These are phyloP conservation scores for Thereva unica DNA, from an alignment of 2,888 invertebrate species.

Conservation along the genomic window DNA sequence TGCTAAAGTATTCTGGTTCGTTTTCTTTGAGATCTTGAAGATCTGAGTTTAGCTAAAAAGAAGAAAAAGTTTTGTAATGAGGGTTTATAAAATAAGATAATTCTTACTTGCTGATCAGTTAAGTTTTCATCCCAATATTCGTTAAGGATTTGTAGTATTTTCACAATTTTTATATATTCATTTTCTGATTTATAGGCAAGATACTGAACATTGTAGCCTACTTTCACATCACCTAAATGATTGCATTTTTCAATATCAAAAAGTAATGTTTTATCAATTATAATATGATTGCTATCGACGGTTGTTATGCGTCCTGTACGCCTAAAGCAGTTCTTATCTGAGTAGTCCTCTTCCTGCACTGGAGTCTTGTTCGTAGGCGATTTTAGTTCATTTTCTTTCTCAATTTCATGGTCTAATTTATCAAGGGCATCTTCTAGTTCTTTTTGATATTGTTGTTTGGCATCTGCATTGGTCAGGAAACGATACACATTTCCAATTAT, in stretches of 20 bases:
- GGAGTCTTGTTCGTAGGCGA: no score
- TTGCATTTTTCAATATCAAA: constrained; percentile 57
- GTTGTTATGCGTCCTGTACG: constrained; percentile 65
- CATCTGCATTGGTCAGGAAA: constrained; percentile 52
- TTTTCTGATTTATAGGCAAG: constrained; percentile 61
- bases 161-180: constrained; percentile 61
- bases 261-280: constrained; percentile 65
- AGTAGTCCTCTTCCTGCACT: constrained; percentile 2
- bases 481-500: constrained; percentile 57
- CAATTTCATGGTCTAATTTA: constrained; percentile 55
- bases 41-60: constrained; percentile 45
- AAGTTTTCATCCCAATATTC: constrained; percentile 60
- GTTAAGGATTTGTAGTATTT: constrained; percentile 63
- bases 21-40: constrained; percentile 45
- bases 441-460: constrained; percentile 49
- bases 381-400: constrained; percentile 41
- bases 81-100: no score
- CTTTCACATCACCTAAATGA: constrained; percentile 49
- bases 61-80: neutral
- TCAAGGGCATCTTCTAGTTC: constrained; percentile 58
- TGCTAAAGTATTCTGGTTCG: constrained; percentile 49
- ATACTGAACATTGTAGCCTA: constrained; percentile 64
- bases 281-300: constrained; percentile 59
- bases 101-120: constrained; percentile 50
- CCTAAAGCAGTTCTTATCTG: constrained; percentile 46